phyloP scores from a whole-genome alignment of 2,113 vertebrate species.

The Clupea harengus region DNA sequence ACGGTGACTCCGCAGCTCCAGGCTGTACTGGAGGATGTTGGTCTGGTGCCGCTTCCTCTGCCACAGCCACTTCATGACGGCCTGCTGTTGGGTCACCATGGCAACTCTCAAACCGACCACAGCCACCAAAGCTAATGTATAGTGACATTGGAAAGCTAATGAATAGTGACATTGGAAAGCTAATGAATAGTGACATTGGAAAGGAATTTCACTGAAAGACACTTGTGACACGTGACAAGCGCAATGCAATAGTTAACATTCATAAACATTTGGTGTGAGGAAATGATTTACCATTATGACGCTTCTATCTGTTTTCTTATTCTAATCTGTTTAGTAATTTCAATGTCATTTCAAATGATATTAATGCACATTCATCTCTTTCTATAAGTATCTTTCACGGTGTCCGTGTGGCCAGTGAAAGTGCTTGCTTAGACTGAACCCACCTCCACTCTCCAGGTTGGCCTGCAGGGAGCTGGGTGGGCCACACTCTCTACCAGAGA shows the following conservation, averaged over 20 bases:
- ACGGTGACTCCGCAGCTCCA: conserved; percentile 27
- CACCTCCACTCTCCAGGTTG: conserved; percentile 59
- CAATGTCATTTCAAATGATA: background rate
- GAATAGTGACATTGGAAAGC: background rate
- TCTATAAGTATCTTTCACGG: background rate
- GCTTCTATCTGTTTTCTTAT: background rate
- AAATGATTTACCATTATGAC: too few relatives aligned
- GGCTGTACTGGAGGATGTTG: conserved; percentile 48
- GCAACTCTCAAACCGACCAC: conserved; percentile 27
- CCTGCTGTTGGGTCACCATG: conserved; percentile 37
- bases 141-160: background rate
- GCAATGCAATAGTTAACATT: background rate
- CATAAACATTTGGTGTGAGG: background rate
- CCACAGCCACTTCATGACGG: conserved; percentile 53
- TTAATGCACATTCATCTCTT: background rate
- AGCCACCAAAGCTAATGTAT: conserved; percentile 52
- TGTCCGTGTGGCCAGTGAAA: background rate
- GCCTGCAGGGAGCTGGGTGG: conserved; percentile 47
- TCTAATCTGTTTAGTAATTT: background rate
- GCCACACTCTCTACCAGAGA: conserved; percentile 49
- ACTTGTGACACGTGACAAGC: background rate
- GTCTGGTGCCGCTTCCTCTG: conserved; percentile 19
- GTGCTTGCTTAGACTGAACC: background rate
- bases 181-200: background rate
- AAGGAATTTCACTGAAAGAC: background rate